Conservation (phyloP, 2,888 invertebrate genomes). For the Papilio demoleus region DNA sequence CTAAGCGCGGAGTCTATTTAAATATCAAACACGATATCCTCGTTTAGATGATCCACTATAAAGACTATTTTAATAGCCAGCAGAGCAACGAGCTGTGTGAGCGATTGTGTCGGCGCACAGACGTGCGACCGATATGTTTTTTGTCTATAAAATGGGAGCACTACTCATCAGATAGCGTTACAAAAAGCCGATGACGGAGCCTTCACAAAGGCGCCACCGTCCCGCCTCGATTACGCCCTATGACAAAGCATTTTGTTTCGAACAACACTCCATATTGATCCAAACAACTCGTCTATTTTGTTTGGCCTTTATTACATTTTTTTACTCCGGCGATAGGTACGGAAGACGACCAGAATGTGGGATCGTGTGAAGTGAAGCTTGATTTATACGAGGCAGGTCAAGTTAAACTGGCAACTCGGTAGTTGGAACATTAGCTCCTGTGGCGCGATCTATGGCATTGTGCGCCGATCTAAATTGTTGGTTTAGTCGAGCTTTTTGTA, state of each 20-base stretch:
- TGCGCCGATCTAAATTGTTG: conserved; percentile 74
- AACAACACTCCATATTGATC: conserved; percentile 83
- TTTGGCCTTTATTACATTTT: conserved; percentile 77
- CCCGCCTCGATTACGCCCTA: conserved; percentile 81
- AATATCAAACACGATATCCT: conserved; percentile 31
- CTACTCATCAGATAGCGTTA: conserved; percentile 80
- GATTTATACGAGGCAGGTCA: conserved; percentile 40
- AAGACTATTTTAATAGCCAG: conserved; percentile 37
- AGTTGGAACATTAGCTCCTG: conserved; percentile 66
- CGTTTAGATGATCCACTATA: conserved; percentile 31
- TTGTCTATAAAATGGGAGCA: conserved; percentile 79
- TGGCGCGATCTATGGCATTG: conserved; percentile 77
- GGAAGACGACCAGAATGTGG: conserved; percentile 53
- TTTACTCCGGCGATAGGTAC: conserved; percentile 58
- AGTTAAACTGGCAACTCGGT: conserved; percentile 48
- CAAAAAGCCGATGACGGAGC: conserved; percentile 78
- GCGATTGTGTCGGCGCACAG: conserved; percentile 49
- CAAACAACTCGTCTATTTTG: conserved; percentile 78
- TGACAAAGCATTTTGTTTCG: conserved; percentile 80
- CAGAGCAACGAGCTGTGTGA: conserved; percentile 50
- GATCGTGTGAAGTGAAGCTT: conserved; percentile 32
- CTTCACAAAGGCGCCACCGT: conserved; percentile 80
- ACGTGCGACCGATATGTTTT: conserved; percentile 63
- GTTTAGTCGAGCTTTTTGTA: conserved; percentile 79
- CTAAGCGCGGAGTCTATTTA: conserved; percentile 14